These are phyloP conservation scores for Tiaroga cobitis DNA, from an alignment of 2,797 vertebrate genomes.

Conservation along the genomic window DNA sequence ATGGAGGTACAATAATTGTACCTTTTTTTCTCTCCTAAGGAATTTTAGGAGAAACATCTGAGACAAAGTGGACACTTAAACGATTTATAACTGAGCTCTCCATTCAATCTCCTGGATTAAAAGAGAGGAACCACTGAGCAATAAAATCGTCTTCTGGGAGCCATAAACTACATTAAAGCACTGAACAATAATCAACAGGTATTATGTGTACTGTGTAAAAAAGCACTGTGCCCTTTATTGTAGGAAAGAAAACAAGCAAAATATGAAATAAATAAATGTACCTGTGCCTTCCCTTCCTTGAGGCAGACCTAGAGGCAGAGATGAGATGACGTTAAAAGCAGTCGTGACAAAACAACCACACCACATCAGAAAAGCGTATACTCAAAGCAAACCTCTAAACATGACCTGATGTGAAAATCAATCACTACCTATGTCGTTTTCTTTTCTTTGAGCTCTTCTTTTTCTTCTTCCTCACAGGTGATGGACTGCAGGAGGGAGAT, in stretches of 20 bases:
- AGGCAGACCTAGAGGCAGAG: constrained; percentile 79
- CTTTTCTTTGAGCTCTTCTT: constrained; percentile 95
- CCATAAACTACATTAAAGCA: background rate
- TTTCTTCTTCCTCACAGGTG: constrained; percentile 91
- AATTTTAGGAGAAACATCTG: background rate
- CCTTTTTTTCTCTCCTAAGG: background rate
- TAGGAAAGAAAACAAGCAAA: background rate
- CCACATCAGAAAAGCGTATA: constrained; percentile 9
- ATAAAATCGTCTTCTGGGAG: background rate
- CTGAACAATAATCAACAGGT: constrained; percentile 3
- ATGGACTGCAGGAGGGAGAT: constrained; percentile 89
- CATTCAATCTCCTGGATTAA: background rate
- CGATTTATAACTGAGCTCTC: background rate
- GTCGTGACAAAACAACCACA: constrained; percentile 29
- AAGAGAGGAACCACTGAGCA: background rate
- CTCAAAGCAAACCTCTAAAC: constrained; percentile 21
- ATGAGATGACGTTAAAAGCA: constrained; percentile 9
- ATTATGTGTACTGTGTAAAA: constrained; percentile 6
- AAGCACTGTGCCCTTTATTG: constrained; percentile 9
- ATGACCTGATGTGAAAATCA: constrained; percentile 28
- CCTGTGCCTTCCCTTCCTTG: constrained; percentile 95
- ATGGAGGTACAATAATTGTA: background rate
- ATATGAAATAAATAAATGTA: constrained; percentile 67
- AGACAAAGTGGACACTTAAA: background rate
- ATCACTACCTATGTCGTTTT: constrained; percentile 87